Conservation (phyloP, 2,797 vertebrate genomes). For the Clarias laeviceps region DNA sequence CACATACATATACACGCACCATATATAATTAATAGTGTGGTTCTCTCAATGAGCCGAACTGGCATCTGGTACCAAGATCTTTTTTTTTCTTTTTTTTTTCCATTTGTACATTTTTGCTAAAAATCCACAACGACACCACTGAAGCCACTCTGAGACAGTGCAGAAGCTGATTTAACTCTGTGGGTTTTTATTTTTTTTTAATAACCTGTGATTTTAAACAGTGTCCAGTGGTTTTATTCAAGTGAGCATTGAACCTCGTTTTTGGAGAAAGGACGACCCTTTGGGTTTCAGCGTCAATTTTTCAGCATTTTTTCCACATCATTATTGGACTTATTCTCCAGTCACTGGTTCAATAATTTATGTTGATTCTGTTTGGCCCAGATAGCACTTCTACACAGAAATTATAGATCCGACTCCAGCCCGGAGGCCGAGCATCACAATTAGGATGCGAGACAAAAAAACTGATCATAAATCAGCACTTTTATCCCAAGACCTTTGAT, state of each 20-base stretch:
- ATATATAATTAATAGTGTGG: constrained; percentile 82
- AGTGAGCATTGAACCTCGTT: neutral
- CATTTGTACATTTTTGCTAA: constrained; percentile 16
- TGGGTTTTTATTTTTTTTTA: neutral
- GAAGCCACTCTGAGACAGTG: neutral
- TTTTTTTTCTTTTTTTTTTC: neutral
- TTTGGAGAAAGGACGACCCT: neutral
- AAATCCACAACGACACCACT: neutral
- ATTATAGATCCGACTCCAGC: constrained; percentile 17
- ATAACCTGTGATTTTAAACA: neutral
- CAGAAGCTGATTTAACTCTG: neutral
- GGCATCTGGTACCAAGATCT: constrained; percentile 14
- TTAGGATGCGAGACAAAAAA: constrained; percentile 31
- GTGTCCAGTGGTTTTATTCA: constrained; percentile 9
- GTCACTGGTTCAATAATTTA: constrained; percentile 7
- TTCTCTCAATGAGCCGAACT: constrained; percentile 42
- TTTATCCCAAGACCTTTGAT: constrained; percentile 21
- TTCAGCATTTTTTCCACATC: neutral
- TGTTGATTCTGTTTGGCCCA: constrained; percentile 20
- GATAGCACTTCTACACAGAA: neutral
- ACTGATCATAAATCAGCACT: constrained; percentile 30
- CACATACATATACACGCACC: constrained; percentile 76
- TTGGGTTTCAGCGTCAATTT: neutral
- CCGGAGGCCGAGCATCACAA: constrained; percentile 28
- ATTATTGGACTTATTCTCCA: neutral